phyloP scores from a whole-genome alignment of 2,888 invertebrate species.

The Caenorhabditis sp. region DNA sequence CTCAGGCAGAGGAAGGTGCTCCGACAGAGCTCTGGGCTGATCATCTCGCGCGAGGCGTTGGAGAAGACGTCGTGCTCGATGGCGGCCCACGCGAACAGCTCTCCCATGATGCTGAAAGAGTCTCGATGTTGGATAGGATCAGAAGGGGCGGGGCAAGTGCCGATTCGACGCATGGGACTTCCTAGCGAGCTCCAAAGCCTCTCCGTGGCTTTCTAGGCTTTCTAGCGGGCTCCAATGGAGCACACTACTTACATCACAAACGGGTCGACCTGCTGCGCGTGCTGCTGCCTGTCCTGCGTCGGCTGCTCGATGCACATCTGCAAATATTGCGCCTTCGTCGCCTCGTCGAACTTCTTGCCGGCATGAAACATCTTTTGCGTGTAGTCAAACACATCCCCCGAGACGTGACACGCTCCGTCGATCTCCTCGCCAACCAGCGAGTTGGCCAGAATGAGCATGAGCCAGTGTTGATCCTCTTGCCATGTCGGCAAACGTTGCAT shows the following conservation, averaged over 20 bases:
- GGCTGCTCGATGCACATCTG: conserved; percentile 68
- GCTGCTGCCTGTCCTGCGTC: conserved; percentile 52
- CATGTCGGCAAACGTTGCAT: conserved; percentile 86
- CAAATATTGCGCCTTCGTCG: conserved; percentile 60
- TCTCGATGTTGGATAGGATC: neutral
- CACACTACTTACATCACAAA: conserved; percentile 64
- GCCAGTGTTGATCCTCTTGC: conserved; percentile 94
- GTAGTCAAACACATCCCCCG: conserved; percentile 70
- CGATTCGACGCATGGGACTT: too few relatives aligned
- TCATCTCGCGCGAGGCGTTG: conserved; percentile 90
- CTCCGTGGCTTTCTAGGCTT: too few relatives aligned
- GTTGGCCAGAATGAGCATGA: conserved; percentile 87
- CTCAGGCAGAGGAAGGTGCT: conserved; percentile 67
- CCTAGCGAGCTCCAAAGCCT: too few relatives aligned
- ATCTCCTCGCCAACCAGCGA: conserved; percentile 72
- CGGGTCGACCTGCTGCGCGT: conserved; percentile 68
- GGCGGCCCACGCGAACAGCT: conserved; percentile 71
- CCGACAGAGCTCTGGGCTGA: conserved; percentile 84
- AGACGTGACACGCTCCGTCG: conserved; percentile 72
- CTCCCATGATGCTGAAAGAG: conserved; percentile 71
- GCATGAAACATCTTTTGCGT: conserved; percentile 42
- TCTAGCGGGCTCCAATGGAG: too few relatives aligned
- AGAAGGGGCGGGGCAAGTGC: too few relatives aligned
- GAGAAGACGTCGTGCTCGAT: conserved; percentile 71
- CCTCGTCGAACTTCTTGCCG: conserved; percentile 48